These are phyloP conservation scores for Psix sp. DNA, from an alignment of 1,140 invertebrate genomes.

Conservation along the genomic window DNA sequence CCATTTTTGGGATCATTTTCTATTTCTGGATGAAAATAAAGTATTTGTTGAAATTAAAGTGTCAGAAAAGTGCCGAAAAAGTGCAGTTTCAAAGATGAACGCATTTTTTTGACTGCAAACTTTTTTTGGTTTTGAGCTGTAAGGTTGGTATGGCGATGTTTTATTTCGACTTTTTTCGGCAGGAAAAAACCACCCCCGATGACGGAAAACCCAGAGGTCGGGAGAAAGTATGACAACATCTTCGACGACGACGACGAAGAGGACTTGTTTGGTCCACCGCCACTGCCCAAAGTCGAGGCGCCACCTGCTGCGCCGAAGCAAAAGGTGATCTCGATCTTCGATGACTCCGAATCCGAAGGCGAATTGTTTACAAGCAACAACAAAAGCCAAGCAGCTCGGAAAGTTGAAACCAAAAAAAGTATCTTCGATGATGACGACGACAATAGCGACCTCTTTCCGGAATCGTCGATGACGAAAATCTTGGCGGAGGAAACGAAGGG, in stretches of 20 bases:
- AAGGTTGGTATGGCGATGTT: no score
- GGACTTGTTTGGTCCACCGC: slow-evolving; percentile 60
- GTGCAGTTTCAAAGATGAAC: no score
- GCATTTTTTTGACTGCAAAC: no score
- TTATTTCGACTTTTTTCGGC: no score
- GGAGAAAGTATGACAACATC: slow-evolving; percentile 24
- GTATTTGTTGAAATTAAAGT: no score
- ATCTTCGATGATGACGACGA: slow-evolving; percentile 56
- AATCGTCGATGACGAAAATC: neutral
- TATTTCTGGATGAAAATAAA: no score
- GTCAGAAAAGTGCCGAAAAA: no score
- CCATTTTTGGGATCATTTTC: no score
- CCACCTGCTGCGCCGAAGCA: slow-evolving; percentile 20
- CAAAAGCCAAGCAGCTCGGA: slow-evolving; percentile 48
- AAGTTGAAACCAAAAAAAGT: slow-evolving; percentile 3
- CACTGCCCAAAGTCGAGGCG: slow-evolving; percentile 39
- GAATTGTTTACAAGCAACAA: slow-evolving; percentile 66
- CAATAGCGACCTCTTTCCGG: slow-evolving; percentile 8
- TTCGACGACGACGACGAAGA: slow-evolving; percentile 40
- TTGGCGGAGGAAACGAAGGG: neutral
- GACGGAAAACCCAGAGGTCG: slow-evolving; percentile 55
- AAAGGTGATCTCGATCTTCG: slow-evolving; percentile 61
- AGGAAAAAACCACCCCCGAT: slow-evolving; percentile 58
- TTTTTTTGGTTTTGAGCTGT: no score
- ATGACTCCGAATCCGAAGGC: slow-evolving; percentile 62